Conservation (phyloP, 1,140 invertebrate species). For the Propsilocerus akamusi region DNA sequence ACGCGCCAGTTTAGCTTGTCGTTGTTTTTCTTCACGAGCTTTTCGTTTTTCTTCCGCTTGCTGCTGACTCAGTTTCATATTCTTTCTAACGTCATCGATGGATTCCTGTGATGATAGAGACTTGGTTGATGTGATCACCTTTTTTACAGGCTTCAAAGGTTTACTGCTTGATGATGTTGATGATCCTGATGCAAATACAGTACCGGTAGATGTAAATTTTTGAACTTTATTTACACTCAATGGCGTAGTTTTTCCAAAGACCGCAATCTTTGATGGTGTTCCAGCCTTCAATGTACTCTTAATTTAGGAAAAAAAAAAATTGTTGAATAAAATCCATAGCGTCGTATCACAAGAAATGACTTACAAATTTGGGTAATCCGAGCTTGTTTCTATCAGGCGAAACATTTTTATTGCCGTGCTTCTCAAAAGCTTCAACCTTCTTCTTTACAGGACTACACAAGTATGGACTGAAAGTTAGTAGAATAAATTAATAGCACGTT, state of each 20-base stretch:
- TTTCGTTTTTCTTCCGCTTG: slow-evolving; percentile 32
- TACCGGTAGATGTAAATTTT: slow-evolving; percentile 6
- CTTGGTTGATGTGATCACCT: slow-evolving; percentile 9
- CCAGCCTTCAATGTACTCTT: slow-evolving; percentile 7
- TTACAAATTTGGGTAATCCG: slow-evolving; percentile 11
- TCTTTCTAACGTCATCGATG: neutral
- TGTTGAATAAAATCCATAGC: no score
- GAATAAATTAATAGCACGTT: slow-evolving; percentile 10
- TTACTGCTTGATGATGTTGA: slow-evolving; percentile 9
- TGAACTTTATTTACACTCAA: slow-evolving; percentile 10
- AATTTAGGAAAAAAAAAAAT: no score
- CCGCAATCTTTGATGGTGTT: slow-evolving; percentile 27
- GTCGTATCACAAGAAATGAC: no score
- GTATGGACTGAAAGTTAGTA: slow-evolving; percentile 35
- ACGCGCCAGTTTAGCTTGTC: slow-evolving; percentile 32
- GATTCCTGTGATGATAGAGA: slow-evolving; percentile 6
- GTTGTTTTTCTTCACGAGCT: slow-evolving; percentile 35
- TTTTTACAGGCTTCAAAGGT: slow-evolving; percentile 19
- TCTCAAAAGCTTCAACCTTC: slow-evolving; percentile 39
- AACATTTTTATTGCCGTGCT: slow-evolving; percentile 15
- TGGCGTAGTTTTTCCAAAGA: slow-evolving; percentile 10
- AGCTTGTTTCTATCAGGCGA: neutral
- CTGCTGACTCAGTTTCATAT: slow-evolving; percentile 5
- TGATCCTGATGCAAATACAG: slow-evolving; percentile 6
- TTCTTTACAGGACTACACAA: slow-evolving; percentile 37